Evolutionary conservation across 2,113 vertebrate species (phyloP).

Genomic region (Siniperca knerii): DNA sequence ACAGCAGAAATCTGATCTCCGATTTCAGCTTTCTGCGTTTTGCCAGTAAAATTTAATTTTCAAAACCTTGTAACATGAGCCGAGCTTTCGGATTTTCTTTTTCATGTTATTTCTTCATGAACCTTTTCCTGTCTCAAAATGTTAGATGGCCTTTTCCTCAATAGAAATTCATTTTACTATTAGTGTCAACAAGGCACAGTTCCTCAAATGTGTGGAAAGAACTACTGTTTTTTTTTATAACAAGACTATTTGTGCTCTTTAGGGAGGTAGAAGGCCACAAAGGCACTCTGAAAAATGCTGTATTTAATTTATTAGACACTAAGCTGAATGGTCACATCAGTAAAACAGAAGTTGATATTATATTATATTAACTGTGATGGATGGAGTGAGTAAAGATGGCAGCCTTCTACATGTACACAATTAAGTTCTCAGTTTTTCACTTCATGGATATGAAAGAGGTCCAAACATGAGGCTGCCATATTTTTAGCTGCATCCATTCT

Average conservation of each 20-base stretch:
- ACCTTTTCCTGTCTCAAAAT: neutral
- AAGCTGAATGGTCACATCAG: constrained; percentile 27
- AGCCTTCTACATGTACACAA: neutral
- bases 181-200: constrained; percentile 72
- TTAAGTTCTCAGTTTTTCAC: neutral
- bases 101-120: neutral
- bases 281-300: constrained; percentile 69
- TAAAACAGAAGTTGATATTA: neutral
- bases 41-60: neutral
- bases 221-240: constrained; percentile 15
- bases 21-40: constrained; percentile 1
- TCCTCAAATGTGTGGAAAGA: constrained; percentile 42
- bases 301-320: constrained; percentile 13
- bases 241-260: constrained; percentile 74
- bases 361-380: neutral
- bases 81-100: neutral
- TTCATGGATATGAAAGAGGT: constrained; percentile 18
- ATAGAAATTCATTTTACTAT: constrained; percentile 14
- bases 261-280: constrained; percentile 78
- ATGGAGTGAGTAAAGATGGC: constrained; percentile 19
- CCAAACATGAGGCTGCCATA: neutral
- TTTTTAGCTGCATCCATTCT: neutral
- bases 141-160: constrained; percentile 7
- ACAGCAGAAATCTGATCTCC: neutral
- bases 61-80: constrained; percentile 6